Base-by-base conservation (phyloP, 2,888 invertebrate genomes). In the Leptinotarsa tumamoca region DNA sequence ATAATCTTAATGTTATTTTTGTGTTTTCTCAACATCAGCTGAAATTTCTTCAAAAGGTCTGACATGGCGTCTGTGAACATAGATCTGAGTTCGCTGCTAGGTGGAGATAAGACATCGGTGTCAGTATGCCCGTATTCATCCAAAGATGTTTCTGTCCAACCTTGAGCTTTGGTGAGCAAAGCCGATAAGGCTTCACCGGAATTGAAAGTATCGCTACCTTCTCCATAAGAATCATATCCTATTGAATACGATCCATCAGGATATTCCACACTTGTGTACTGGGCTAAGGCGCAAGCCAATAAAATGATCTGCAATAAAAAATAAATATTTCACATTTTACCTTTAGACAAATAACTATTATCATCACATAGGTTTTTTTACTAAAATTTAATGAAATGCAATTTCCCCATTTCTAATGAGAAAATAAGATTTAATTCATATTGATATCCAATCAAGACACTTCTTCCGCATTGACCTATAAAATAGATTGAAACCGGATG, bases 171-270 rank as follows among this genome's bases (percentile, higher is more conserved):
- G 2, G 72, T 54, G 17, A 75, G 51, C 13, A 75, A 18, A 14
- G 68, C 68, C 33, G 72, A 54, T 2, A 75, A 33, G 7, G 75
- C 58, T 27, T 75, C 75, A 5, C 49, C 75, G 0, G 68, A 68
- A 49, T 68, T 56, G 58, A 21, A 14, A 14, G 14, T 58, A 15
- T 58, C 58, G 14, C 15, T 18, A 23, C 72, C 75, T 33, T 63
- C 33, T 27, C 68, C 72, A 14, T 67, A 43, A 14, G 75, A 72
- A 33, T 15, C 67, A 10, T 72, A 13, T 10, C 75, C 75, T 52
- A 75, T 75, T 21, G 75, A 72, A 63, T 72, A 75, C 15, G 75
- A 75, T 7, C 75, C 75, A 63, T 75, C 75, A 7, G 71, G 21
- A 67, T 75, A 72, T 54, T 68, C 68, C 27, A 75, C 27, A n/a